These are phyloP conservation scores for Muraenolepis orangiensis DNA, from an alignment of 2,797 vertebrate genomes.

Conservation along the genomic window DNA sequence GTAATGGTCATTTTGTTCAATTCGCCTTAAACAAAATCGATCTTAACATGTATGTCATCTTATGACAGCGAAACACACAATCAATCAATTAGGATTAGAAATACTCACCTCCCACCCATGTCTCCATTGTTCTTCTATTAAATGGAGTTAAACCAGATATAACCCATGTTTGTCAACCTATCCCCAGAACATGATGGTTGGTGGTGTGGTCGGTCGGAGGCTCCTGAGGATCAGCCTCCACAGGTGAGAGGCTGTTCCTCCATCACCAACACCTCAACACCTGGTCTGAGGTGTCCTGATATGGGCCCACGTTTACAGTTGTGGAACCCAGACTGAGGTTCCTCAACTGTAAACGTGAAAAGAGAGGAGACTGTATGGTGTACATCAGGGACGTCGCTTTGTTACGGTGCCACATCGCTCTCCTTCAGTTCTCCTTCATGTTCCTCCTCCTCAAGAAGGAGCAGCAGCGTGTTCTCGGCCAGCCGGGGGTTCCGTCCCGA, in stretches of 20 bases:
- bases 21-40: not conserved
- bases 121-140: not conserved
- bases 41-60: not conserved
- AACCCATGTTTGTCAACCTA: not conserved
- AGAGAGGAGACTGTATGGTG: too few species aligned
- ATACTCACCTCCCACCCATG: not conserved
- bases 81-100: not conserved
- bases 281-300: too few species aligned
- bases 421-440: too few species aligned
- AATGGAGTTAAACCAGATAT: too few species aligned
- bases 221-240: slow-evolving; percentile 36
- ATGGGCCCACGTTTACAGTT: too few species aligned
- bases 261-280: too few species aligned
- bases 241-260: too few species aligned
- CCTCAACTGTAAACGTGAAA: too few species aligned
- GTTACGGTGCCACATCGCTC: too few species aligned
- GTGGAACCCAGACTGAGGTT: too few species aligned
- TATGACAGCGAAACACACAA: not conserved
- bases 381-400: too few species aligned
- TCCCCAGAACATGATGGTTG: slow-evolving; percentile 56
- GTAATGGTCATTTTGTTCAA: not conserved
- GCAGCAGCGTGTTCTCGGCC: slow-evolving; percentile 66
- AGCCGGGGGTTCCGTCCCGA: slow-evolving; percentile 74
- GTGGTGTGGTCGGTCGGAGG: slow-evolving; percentile 44
- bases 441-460: too few species aligned